These are phyloP conservation scores for Ptychochromis oligacanthus DNA, from an alignment of 2,113 vertebrate species.

Conservation along the genomic window DNA sequence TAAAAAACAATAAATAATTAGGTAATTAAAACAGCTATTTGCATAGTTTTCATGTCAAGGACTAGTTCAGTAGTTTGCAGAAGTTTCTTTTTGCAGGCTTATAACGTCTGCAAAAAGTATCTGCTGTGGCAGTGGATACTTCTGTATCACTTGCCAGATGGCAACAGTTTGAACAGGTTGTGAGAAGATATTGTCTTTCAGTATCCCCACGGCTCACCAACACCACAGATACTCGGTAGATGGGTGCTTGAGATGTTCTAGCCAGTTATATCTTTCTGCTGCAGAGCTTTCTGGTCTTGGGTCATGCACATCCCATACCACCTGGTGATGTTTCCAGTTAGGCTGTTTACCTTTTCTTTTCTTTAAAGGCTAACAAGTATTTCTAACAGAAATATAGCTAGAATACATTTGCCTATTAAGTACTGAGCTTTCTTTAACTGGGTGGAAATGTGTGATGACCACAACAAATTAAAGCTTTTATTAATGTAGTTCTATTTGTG, in stretches of 20 bases:
- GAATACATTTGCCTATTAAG: neutral
- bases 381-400: rapidly evolving
- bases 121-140: neutral
- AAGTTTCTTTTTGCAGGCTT: neutral
- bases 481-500: neutral
- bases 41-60: neutral
- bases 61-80: neutral
- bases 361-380: neutral
- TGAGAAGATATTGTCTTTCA: neutral
- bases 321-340: neutral
- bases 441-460: too few relatives aligned
- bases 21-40: neutral
- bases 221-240: neutral
- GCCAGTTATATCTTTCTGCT: neutral
- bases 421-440: neutral
- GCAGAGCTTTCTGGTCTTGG: neutral
- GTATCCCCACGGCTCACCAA: neutral
- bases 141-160: neutral
- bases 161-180: neutral
- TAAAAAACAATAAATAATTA: neutral
- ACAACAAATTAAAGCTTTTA: neutral
- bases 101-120: neutral
- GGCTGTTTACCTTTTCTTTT: neutral
- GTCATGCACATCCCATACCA: neutral
- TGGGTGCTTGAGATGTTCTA: neutral